Evolutionary conservation across 2,113 vertebrate genomes (phyloP).

Genomic region (Harpagus bidentatus): DNA sequence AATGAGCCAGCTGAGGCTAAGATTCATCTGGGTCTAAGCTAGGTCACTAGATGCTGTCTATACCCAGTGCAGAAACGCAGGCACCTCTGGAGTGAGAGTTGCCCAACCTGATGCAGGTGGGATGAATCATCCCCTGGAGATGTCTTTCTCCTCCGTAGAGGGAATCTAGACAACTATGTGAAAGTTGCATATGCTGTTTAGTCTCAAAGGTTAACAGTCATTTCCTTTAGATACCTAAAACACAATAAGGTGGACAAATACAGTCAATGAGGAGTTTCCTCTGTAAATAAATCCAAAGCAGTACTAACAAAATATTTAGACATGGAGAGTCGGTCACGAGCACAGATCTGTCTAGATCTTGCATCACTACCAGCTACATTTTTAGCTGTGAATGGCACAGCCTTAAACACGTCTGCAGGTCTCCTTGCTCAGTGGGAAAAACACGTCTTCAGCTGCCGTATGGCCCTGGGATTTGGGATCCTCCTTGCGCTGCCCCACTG

Average conservation of each 20-base stretch:
- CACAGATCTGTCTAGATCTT: not conserved
- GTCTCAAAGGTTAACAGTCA: not conserved
- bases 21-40: not conserved
- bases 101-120: not conserved
- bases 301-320: not conserved
- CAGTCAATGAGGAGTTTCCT: not conserved
- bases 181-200: not conserved
- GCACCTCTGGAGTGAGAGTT: not conserved
- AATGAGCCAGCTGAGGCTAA: not conserved
- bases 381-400: not conserved
- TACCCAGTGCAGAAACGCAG: not conserved
- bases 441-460: not conserved
- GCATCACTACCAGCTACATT: not conserved
- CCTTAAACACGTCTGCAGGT: not conserved
- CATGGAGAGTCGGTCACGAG: not conserved
- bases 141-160: not conserved
- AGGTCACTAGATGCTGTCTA: not conserved
- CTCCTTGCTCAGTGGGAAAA: not conserved
- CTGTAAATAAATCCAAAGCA: not conserved
- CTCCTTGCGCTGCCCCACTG: not conserved
- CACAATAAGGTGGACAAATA: not conserved
- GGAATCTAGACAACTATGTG: not conserved
- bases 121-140: not conserved
- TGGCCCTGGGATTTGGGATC: not conserved
- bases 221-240: not conserved